A percentile compares a stretch with the other conserved stretches of the same genome.
These are phyloP conservation scores for Asbolus verrucosus DNA, from an alignment of 1,140 invertebrate species.

Conservation along the genomic window DNA sequence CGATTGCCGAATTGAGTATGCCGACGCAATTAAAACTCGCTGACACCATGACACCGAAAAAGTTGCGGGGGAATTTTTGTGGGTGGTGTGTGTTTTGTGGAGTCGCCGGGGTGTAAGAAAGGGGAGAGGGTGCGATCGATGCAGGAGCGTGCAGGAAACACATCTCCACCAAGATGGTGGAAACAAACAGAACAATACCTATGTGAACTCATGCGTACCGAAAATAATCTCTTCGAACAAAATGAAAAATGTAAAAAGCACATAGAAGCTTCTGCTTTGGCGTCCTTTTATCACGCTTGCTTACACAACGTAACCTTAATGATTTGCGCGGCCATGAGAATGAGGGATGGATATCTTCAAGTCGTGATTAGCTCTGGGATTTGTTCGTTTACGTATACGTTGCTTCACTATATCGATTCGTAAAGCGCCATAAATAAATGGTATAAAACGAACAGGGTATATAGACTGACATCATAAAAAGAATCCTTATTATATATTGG, in stretches of 20 bases:
- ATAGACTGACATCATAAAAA: conserved; percentile 28
- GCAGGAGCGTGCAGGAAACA: conserved; percentile 56
- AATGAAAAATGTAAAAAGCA: conserved; percentile 57
- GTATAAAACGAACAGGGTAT: conserved; percentile 16
- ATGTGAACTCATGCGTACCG: conserved; percentile 60
- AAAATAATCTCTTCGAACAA: conserved; percentile 57
- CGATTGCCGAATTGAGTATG: no score
- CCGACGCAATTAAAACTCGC: no score
- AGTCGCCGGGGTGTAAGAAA: not conserved
- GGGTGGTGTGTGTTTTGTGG: conserved; percentile 20
- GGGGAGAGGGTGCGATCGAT: conserved; percentile 56
- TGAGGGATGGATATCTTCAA: conserved; percentile 12
- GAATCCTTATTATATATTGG: conserved; percentile 44
- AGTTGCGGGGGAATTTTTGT: conserved; percentile 9
- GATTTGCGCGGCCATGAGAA: no score
- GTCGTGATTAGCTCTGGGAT: conserved; percentile 7
- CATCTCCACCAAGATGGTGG: conserved; percentile 60
- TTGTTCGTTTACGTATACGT: not conserved
- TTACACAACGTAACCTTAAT: conserved; percentile 21
- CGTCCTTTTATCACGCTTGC: conserved; percentile 37
- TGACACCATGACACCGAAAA: not conserved
- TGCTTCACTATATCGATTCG: conserved; percentile 8
- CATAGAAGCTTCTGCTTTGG: conserved; percentile 44
- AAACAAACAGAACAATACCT: conserved; percentile 63
- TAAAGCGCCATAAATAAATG: no score